Percentiles rank a stretch among this genome's conserved stretches.
These are phyloP conservation scores for Leptinotarsa haldemani DNA, from an alignment of 2,888 invertebrate species.

Conservation along the genomic window DNA sequence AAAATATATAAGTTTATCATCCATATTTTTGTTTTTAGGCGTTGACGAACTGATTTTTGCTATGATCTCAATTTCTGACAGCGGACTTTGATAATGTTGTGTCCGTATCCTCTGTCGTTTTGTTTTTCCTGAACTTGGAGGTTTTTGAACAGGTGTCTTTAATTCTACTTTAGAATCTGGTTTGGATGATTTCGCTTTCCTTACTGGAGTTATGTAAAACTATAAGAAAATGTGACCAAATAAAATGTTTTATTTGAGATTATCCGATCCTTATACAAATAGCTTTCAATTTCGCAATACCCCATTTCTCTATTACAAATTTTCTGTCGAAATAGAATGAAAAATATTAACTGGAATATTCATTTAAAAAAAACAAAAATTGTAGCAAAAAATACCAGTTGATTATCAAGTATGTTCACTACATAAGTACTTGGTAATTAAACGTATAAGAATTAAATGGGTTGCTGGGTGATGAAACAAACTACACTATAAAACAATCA, in stretches of 20 bases:
- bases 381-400: no score
- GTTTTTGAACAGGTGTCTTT: slow-evolving; percentile 61
- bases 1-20: slow-evolving; percentile 87
- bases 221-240: no score
- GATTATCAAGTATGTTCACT: no score
- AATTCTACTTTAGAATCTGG: slow-evolving; percentile 56
- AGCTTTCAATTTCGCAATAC: no score
- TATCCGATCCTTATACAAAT: background rate
- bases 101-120: slow-evolving; percentile 75
- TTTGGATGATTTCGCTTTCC: slow-evolving; percentile 68
- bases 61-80: slow-evolving; percentile 81
- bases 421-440: no score
- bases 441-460: no score
- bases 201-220: slow-evolving; percentile 59
- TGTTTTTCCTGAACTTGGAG: slow-evolving; percentile 58
- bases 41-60: slow-evolving; percentile 76
- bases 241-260: background rate
- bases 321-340: background rate
- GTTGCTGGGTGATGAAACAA: no score
- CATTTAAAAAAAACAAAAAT: no score
- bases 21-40: slow-evolving; percentile 71
- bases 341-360: background rate
- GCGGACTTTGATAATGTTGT: slow-evolving; percentile 85
- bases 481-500: no score
- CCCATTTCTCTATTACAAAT: no score